Conservation (phyloP, 1,140 invertebrate species). For the Reticulitermes speratus region DNA sequence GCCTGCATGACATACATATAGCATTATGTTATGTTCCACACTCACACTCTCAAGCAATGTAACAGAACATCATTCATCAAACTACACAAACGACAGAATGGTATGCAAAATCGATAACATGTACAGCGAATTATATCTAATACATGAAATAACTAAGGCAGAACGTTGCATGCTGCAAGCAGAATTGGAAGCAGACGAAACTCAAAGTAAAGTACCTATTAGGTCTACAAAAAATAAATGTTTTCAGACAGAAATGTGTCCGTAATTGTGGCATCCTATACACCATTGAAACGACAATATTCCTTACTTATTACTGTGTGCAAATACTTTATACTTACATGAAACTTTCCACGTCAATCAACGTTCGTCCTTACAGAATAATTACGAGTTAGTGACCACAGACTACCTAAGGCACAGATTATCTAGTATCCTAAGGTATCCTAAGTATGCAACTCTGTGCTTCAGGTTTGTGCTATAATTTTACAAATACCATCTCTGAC, state of each 20-base stretch:
- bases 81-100: not conserved
- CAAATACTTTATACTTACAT: not conserved
- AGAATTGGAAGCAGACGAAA: not conserved
- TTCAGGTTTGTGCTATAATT: too few relatives aligned
- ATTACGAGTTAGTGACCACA: not conserved
- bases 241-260: not conserved
- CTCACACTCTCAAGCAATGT: not conserved
- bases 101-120: not conserved
- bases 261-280: not conserved
- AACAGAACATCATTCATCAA: not conserved
- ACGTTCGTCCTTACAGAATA: not conserved
- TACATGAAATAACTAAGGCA: not conserved
- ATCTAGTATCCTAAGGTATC: too few relatives aligned
- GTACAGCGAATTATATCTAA: not conserved
- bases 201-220: not conserved
- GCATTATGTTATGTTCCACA: not conserved
- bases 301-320: not conserved
- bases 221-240: not conserved
- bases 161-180: not conserved
- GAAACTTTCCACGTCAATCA: slow-evolving; percentile 25
- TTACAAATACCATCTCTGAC: too few relatives aligned
- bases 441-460: too few relatives aligned
- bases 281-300: not conserved
- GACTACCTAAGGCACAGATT: too few relatives aligned
- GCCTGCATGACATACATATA: not conserved